These are phyloP conservation scores for Mnemiopsis leidyi DNA, from an alignment of 37 sponge, comb jelly and placozoan species.

Conservation along the genomic window DNA sequence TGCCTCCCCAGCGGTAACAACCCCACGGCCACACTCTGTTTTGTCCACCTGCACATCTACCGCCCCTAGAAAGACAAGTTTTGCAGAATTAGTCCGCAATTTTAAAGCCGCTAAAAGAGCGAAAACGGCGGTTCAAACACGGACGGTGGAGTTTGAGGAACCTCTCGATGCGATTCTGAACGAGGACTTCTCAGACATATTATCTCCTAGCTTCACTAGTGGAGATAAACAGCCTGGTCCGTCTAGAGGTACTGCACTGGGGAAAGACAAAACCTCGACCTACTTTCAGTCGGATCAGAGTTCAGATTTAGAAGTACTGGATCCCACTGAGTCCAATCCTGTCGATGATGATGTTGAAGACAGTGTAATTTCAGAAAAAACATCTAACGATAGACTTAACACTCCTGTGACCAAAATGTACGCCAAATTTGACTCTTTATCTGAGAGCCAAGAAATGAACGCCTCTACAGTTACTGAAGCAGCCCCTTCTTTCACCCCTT, in stretches of 20 bases:
- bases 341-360: background rate
- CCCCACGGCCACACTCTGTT: too few relatives aligned
- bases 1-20: too few relatives aligned
- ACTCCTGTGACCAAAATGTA: slow-evolving; percentile 18
- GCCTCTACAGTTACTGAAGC: background rate
- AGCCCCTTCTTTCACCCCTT: slow-evolving; percentile 2
- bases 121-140: background rate
- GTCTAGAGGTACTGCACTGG: background rate
- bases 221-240: background rate
- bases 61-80: slow-evolving; percentile 15
- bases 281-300: background rate
- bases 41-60: background rate
- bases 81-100: slow-evolving; percentile 42
- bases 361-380: background rate
- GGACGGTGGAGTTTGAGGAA: background rate
- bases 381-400: background rate
- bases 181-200: slow-evolving; percentile 61
- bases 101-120: background rate
- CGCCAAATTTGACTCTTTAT: background rate
- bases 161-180: background rate
- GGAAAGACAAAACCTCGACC: background rate
- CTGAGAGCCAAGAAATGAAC: background rate
- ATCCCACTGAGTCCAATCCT: too few relatives aligned
- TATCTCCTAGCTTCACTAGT: background rate
- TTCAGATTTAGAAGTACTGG: background rate